Evolutionary conservation across 2,797 vertebrate genomes (phyloP), one percentile per base, ranked within the genome.

Genomic region (Tamandua tetradactyla): DNA sequence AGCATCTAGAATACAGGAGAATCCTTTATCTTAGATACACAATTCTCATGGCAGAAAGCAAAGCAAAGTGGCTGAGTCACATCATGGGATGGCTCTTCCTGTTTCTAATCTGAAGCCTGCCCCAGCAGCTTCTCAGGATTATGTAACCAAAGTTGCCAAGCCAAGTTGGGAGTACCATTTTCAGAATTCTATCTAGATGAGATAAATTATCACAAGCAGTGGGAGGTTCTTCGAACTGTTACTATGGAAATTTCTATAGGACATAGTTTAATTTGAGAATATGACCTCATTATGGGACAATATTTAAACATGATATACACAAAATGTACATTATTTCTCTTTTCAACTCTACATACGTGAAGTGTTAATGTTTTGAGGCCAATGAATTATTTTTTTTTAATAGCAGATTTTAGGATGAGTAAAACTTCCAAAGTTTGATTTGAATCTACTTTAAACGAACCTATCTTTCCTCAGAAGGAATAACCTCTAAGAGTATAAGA

Each of bases 351-450:
- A 5, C 17, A 40, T 40, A 57, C 74, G 10, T 68, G 83, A 80
- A 20, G 32, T 76, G 14, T 11, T 69, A 75, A 66, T 88, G 82
- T 83, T 94, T 92, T 80, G 42, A 96, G 30, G 20, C 15, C 44
- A 87, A 17, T 71, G 32, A 83, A 91, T 44, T 52, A 68, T 2
- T 62, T 83, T 37, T 49, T 71, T 85, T 27, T 5, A 69, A 92
- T 32, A 84, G 23, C 55, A 89, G 3, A 12, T 17, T 86, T 76
- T 83, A 42, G 12, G n/a, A 35, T 68, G 18, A 44, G 59, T n/a
- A 87, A 76, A 81, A 76, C 69, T 81, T 71, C 8, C 35, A 85
- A 81, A 90, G 15, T 62, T 91, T 68, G 22, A n/a, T 95, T 84
- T 78, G 10, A 84, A 7, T 62, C n/a, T 27, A 42, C 7, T 78